A percentile compares a stretch with the other conserved stretches of the same genome.
Conservation (phyloP, 64 coral and sea anemone genomes). For the Pocillopora damicornis region DNA sequence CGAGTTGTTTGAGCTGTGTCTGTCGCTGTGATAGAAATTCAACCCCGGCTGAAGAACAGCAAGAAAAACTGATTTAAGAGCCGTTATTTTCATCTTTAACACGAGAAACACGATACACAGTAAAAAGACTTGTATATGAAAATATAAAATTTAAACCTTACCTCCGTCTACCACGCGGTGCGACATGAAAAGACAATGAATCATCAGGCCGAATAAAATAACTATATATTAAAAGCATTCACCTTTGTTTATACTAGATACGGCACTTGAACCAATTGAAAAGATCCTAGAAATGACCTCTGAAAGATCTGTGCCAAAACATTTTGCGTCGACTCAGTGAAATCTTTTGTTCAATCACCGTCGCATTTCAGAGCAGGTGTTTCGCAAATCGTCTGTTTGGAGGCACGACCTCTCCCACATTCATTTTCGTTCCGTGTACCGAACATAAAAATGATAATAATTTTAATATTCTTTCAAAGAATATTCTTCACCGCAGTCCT, state of each 20-base stretch:
- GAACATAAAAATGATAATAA: neutral
- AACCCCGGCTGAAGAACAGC: neutral
- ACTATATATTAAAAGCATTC: slow-evolving; percentile 10
- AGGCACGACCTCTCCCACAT: neutral
- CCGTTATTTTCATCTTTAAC: neutral
- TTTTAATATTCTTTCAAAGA: neutral
- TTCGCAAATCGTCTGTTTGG: neutral
- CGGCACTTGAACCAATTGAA: slow-evolving; percentile 10
- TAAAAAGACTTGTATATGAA: neutral
- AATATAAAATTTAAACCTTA: neutral
- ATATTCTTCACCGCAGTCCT: neutral
- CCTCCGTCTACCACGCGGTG: neutral
- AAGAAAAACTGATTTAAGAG: neutral
- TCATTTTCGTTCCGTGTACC: neutral
- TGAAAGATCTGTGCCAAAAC: slow-evolving; percentile 17
- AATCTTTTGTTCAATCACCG: neutral
- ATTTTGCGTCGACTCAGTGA: slow-evolving; percentile 25
- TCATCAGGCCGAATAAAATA: slow-evolving; percentile 1
- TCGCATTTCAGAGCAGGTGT: slow-evolving; percentile 24
- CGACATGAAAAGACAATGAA: neutral
- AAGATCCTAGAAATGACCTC: neutral
- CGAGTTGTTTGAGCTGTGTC: neutral
- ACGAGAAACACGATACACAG: neutral
- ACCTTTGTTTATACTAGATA: slow-evolving; percentile 8
- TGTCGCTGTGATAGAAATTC: neutral